Percentiles rank a stretch among this genome's conserved stretches.
Conservation (phyloP, 2,113 vertebrate species). For the Callospermophilus lateralis region DNA sequence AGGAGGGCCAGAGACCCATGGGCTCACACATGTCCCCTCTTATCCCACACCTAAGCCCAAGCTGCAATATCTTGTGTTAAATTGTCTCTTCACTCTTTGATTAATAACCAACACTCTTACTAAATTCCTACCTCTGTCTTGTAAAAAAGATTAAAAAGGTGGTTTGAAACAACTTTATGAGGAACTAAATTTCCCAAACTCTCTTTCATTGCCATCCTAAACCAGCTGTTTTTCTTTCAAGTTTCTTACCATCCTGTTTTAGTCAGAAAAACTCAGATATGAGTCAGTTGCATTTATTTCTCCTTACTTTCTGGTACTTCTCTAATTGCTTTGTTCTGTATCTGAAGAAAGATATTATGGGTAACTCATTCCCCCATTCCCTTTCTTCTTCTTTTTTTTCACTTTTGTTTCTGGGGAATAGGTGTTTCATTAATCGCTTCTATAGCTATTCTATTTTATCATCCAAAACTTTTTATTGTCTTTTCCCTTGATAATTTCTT, state of each 20-base stretch:
- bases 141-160: neutral
- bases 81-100: neutral
- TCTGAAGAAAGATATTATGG: neutral
- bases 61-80: neutral
- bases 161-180: neutral
- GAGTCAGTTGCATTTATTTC: neutral
- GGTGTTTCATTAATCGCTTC: neutral
- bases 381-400: neutral
- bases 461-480: neutral
- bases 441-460: neutral
- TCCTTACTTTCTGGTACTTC: neutral
- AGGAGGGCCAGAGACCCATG: neutral
- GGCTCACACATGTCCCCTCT: rapidly evolving
- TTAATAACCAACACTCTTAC: neutral
- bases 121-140: neutral
- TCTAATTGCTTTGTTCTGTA: neutral
- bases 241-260: neutral
- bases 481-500: slow-evolving; percentile 18
- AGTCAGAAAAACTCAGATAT: neutral
- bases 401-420: neutral
- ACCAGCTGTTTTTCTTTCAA: neutral
- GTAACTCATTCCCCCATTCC: neutral
- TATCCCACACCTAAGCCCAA: neutral
- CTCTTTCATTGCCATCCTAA: neutral
- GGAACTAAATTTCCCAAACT: neutral